Evolutionary conservation across 2,797 vertebrate species (phyloP).

Genomic region (Lepus townsendii): DNA sequence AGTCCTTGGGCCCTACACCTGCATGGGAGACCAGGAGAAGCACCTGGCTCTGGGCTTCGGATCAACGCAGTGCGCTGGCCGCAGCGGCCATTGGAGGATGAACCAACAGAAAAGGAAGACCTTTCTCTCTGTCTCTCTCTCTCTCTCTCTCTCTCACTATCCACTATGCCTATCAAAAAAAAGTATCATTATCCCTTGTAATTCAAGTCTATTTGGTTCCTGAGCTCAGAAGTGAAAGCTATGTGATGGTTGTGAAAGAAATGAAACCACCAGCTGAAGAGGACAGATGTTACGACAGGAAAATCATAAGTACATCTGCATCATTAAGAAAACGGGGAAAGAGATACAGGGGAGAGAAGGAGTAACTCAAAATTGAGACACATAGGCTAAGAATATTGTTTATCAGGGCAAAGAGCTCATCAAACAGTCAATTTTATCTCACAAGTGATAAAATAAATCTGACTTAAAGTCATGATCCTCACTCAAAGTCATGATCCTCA

Average conservation of each 20-base stretch:
- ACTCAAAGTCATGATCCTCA: background rate
- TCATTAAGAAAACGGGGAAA: background rate
- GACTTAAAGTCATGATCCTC: background rate
- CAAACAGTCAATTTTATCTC: background rate
- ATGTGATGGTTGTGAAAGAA: background rate
- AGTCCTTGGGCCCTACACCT: too few relatives aligned
- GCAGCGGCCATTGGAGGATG: too few relatives aligned
- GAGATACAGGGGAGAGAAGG: background rate
- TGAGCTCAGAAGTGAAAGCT: background rate
- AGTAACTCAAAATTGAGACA: background rate
- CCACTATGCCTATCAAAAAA: too few relatives aligned
- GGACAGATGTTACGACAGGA: background rate
- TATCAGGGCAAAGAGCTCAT: background rate
- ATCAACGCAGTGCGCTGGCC: too few relatives aligned
- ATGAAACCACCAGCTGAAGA: background rate
- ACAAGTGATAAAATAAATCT: background rate
- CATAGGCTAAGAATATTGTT: background rate
- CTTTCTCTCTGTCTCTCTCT: too few relatives aligned
- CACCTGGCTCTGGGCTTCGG: too few relatives aligned
- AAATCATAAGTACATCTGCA: background rate
- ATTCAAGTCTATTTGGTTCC: conserved; percentile 6
- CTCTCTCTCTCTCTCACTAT: too few relatives aligned
- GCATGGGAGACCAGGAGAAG: too few relatives aligned
- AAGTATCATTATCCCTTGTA: background rate
- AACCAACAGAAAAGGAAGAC: too few relatives aligned